Evolutionary conservation across 2,113 vertebrate species (phyloP).

Genomic region (Sardina pilchardus): DNA sequence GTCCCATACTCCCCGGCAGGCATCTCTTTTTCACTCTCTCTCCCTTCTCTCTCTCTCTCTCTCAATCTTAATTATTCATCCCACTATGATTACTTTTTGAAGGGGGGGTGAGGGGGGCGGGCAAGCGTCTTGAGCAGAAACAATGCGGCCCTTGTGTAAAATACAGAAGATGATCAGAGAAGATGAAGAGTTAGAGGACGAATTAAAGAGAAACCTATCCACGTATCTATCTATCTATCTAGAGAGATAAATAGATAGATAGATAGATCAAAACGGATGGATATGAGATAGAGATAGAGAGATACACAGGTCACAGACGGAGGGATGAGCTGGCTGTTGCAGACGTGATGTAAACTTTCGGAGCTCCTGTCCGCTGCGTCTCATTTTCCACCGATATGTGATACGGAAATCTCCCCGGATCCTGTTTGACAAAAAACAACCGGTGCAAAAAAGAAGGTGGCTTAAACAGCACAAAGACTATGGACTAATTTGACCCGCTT

Average conservation of each 20-base stretch:
- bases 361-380: neutral
- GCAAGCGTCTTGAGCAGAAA: neutral
- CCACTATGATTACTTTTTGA: neutral
- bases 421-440: slow-evolving; percentile 34
- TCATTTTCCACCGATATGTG: slow-evolving; percentile 36
- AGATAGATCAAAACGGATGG: no score
- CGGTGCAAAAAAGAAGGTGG: neutral
- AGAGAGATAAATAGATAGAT: neutral
- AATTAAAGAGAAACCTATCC: neutral
- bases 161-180: neutral
- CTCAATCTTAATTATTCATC: neutral
- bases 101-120: neutral
- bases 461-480: slow-evolving; percentile 27
- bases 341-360: neutral
- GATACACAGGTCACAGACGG: neutral
- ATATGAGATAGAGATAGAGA: neutral
- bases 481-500: slow-evolving; percentile 35
- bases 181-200: neutral
- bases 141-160: neutral
- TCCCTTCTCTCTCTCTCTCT: neutral
- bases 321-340: neutral
- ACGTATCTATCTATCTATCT: neutral
- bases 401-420: slow-evolving; percentile 48
- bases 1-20: neutral
- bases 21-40: neutral